Conservation (phyloP, 2,113 vertebrate species). For the Cranoglanis bouderius region DNA sequence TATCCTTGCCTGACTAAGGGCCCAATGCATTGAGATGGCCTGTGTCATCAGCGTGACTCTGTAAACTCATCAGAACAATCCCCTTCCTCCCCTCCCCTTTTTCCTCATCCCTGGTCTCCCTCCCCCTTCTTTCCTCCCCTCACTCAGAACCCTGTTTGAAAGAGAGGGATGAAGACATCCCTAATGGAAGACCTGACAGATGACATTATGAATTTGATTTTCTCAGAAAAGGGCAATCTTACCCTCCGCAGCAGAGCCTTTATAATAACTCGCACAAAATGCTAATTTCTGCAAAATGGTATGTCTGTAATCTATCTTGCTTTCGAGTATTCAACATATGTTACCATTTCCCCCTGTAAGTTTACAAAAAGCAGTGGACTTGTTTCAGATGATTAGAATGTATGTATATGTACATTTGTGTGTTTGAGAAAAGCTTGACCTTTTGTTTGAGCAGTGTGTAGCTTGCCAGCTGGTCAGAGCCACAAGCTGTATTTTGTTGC, state of each 20-base stretch:
- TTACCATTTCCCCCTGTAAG: background rate
- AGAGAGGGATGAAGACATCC: conserved; percentile 82
- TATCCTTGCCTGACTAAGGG: conserved; percentile 95
- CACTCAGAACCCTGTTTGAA: conserved; percentile 50
- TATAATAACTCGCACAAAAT: conserved; percentile 13
- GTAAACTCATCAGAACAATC: conserved; percentile 98
- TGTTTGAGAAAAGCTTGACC: conserved; percentile 61
- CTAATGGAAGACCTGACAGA: conserved; percentile 89
- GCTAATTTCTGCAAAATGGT: conserved; percentile 4
- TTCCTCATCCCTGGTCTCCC: conserved; percentile 3
- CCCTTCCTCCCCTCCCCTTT: conserved; percentile 10
- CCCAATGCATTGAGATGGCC: conserved; percentile 93
- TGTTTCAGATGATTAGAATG: conserved; percentile 59
- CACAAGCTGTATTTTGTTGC: conserved; percentile 94
- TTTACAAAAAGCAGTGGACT: conserved; percentile 44
- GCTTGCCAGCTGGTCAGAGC: conserved; percentile 95
- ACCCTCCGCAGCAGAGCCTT: conserved; percentile 11
- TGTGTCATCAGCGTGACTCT: conserved; percentile 97
- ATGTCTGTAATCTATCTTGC: background rate
- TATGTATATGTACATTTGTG: conserved; percentile 36
- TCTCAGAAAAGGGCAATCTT: conserved; percentile 82
- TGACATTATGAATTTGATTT: conserved; percentile 99
- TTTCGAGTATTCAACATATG: background rate
- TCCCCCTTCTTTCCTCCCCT: conserved; percentile 49
- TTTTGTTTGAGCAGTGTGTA: conserved; percentile 87